A percentile compares a stretch with the other conserved stretches of the same genome.
These are phyloP conservation scores for Peromyscus polionotus DNA, from an alignment of 2,113 vertebrate genomes.

Conservation along the genomic window DNA sequence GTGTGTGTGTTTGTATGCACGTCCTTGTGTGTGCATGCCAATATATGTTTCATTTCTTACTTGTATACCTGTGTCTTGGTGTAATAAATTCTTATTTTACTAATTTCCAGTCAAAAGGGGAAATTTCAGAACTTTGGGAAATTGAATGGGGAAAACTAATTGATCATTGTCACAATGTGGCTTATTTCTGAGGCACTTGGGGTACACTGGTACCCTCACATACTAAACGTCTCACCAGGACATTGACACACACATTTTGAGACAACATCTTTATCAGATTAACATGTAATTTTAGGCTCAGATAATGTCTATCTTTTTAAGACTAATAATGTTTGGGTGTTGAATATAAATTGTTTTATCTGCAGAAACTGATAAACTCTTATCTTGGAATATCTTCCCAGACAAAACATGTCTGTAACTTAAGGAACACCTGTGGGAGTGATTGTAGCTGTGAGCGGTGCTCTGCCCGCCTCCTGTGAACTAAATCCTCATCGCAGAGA, in stretches of 20 bases:
- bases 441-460: fast-evolving
- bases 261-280: fast-evolving
- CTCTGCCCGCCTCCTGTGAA: fast-evolving
- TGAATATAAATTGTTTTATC: neutral
- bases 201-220: neutral
- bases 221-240: neutral
- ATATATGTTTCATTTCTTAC: neutral
- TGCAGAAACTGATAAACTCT: no score
- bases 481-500: neutral
- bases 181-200: neutral
- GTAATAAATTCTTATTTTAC: neutral
- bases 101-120: neutral
- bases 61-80: neutral
- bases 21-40: neutral
- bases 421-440: no score
- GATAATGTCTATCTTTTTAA: neutral
- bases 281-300: neutral
- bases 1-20: no score
- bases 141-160: neutral
- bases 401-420: neutral
- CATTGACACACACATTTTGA: fast-evolving
- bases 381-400: neutral
- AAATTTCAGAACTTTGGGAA: neutral
- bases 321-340: neutral
- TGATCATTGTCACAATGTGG: neutral